These are phyloP conservation scores for Synanthedon andrenaeformis DNA, from an alignment of 2,888 invertebrate genomes.

Conservation along the genomic window DNA sequence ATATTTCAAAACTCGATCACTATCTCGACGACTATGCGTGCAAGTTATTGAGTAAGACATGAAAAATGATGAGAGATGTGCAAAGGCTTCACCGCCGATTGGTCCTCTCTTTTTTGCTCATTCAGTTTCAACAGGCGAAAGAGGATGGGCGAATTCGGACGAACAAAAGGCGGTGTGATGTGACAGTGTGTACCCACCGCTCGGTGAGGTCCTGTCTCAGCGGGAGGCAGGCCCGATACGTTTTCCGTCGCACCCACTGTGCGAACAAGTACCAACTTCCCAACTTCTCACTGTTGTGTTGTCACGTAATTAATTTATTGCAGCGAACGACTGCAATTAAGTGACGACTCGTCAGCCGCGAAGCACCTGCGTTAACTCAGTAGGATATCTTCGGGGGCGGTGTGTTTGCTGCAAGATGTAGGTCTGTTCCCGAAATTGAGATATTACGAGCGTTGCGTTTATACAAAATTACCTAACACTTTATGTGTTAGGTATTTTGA, in stretches of 20 bases:
- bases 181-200: slow-evolving; percentile 36
- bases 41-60: slow-evolving; percentile 69
- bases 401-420: slow-evolving; percentile 51
- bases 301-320: slow-evolving; percentile 68
- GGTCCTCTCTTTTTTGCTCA: slow-evolving; percentile 29
- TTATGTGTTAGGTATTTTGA: slow-evolving; percentile 42
- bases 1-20: slow-evolving; percentile 67
- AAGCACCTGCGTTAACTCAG: slow-evolving; percentile 29
- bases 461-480: slow-evolving; percentile 28
- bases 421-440: slow-evolving; percentile 62
- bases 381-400: slow-evolving; percentile 42
- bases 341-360: slow-evolving; percentile 20
- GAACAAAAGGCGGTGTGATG: slow-evolving; percentile 55
- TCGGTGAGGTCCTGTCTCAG: slow-evolving; percentile 53
- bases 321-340: slow-evolving; percentile 27
- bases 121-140: slow-evolving; percentile 7
- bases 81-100: slow-evolving; percentile 57
- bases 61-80: slow-evolving; percentile 64
- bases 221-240: slow-evolving; percentile 40
- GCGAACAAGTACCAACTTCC: slow-evolving; percentile 36
- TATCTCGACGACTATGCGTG: slow-evolving; percentile 61
- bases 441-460: slow-evolving; percentile 39
- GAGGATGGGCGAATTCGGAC: slow-evolving; percentile 46
- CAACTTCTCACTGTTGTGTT: slow-evolving; percentile 42
- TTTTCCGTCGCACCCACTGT: slow-evolving; percentile 40